Evolutionary conservation across 1,140 invertebrate species (phyloP).

Genomic region (Venustaconcha ellipsiformis): DNA sequence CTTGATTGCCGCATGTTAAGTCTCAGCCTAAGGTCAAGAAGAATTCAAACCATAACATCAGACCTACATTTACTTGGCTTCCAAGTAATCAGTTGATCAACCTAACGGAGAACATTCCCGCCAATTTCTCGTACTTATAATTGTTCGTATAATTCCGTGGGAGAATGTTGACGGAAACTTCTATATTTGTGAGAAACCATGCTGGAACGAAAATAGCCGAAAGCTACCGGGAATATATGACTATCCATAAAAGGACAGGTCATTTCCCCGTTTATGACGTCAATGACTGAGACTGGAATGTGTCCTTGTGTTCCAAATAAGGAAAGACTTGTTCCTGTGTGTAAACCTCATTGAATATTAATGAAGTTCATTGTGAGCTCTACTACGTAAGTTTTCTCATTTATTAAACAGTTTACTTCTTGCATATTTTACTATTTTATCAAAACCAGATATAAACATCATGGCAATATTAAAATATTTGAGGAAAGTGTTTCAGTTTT

Average conservation of each 20-base stretch:
- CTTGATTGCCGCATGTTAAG: too few species aligned
- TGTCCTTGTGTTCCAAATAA: conserved; percentile 48
- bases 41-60: too few species aligned
- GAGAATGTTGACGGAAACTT: conserved; percentile 34
- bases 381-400: conserved; percentile 36
- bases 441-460: too few species aligned
- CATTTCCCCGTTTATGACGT: conserved; percentile 28
- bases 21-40: too few species aligned
- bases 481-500: conserved; percentile 4
- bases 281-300: conserved; percentile 23
- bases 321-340: conserved; percentile 49
- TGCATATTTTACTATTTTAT: conserved; percentile 18
- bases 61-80: too few species aligned
- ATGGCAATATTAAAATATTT: background rate
- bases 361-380: conserved; percentile 35
- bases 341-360: conserved; percentile 47
- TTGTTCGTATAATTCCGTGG: too few species aligned
- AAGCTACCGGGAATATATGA: conserved; percentile 37
- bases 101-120: too few species aligned
- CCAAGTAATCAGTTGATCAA: too few species aligned
- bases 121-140: too few species aligned
- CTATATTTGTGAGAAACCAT: conserved; percentile 42
- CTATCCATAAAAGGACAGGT: conserved; percentile 52
- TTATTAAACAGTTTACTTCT: conserved; percentile 30
- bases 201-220: conserved; percentile 37